A percentile compares a stretch with the other conserved stretches of the same genome.
These are phyloP conservation scores for Corydoras maculifer DNA, from an alignment of 2,113 vertebrate genomes.

Conservation along the genomic window DNA sequence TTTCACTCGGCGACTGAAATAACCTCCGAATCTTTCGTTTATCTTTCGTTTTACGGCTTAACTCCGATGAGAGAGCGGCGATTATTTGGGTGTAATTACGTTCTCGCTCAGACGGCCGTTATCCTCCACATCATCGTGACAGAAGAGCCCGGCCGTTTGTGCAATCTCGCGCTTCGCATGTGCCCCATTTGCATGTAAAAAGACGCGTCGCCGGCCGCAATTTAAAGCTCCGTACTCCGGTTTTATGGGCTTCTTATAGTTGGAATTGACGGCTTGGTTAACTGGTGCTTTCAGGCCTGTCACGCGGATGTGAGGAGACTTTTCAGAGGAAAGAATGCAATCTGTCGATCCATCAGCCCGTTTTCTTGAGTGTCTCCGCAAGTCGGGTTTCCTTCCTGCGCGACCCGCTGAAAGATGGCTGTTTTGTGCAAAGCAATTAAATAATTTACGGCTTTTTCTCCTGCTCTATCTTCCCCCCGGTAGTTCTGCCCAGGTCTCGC, in stretches of 20 bases:
- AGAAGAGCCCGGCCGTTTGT: conserved; percentile 16
- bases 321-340: neutral
- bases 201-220: conserved; percentile 9
- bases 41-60: neutral
- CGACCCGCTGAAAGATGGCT: too few species aligned
- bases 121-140: conserved; percentile 15
- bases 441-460: too few species aligned
- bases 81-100: conserved; percentile 29
- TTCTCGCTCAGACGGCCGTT: conserved; percentile 19
- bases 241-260: too few species aligned
- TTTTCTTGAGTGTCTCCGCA: too few species aligned
- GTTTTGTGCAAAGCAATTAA: too few species aligned
- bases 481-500: too few species aligned
- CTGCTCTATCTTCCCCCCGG: too few species aligned
- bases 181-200: conserved; percentile 22
- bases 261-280: conserved; percentile 15
- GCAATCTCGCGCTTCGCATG: conserved; percentile 20
- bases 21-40: neutral
- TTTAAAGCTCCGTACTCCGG: neutral
- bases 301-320: neutral
- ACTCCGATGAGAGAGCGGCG: neutral
- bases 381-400: too few species aligned
- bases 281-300: neutral
- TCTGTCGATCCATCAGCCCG: neutral
- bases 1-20: neutral